phyloP scores from a whole-genome alignment of 1,140 invertebrate species.

The Archegozetes longisetosus region DNA sequence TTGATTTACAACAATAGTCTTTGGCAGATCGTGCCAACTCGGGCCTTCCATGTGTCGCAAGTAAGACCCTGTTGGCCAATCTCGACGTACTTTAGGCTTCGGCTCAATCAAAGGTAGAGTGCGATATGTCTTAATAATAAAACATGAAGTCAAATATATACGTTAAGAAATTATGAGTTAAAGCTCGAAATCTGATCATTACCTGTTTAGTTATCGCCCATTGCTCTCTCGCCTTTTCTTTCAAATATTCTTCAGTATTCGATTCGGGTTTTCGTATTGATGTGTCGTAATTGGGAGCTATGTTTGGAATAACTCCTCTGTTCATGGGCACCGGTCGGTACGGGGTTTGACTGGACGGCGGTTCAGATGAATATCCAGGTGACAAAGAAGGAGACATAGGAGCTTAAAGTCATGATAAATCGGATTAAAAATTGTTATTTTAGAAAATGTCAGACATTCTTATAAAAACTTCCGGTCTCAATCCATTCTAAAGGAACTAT shows the following conservation, averaged over 20 bases:
- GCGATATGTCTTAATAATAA: conserved; percentile 23
- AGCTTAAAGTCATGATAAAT: not conserved
- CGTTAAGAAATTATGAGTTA: no score
- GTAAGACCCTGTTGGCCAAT: conserved; percentile 22
- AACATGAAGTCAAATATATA: no score
- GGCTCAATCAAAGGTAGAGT: conserved; percentile 21
- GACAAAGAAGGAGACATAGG: not conserved
- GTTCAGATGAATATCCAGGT: conserved; percentile 1
- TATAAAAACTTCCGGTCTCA: no score
- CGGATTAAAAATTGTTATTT: no score
- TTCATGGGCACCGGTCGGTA: not conserved
- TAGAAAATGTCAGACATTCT: no score
- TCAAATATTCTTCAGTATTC: conserved; percentile 2
- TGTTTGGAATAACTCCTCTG: not conserved
- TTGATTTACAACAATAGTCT: conserved; percentile 2
- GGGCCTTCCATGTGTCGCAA: conserved; percentile 18
- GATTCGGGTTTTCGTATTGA: conserved; percentile 2
- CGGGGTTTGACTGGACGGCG: not conserved
- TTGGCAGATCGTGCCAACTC: conserved; percentile 18
- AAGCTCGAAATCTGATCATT: no score
- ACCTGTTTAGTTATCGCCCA: conserved; percentile 21
- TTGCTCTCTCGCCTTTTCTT: conserved; percentile 19
- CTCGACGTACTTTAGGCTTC: conserved; percentile 21
- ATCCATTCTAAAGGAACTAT: no score
- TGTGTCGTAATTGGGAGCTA: not conserved